phyloP scores from a whole-genome alignment of 2,797 vertebrate genomes.

The Echiichthys vipera region DNA sequence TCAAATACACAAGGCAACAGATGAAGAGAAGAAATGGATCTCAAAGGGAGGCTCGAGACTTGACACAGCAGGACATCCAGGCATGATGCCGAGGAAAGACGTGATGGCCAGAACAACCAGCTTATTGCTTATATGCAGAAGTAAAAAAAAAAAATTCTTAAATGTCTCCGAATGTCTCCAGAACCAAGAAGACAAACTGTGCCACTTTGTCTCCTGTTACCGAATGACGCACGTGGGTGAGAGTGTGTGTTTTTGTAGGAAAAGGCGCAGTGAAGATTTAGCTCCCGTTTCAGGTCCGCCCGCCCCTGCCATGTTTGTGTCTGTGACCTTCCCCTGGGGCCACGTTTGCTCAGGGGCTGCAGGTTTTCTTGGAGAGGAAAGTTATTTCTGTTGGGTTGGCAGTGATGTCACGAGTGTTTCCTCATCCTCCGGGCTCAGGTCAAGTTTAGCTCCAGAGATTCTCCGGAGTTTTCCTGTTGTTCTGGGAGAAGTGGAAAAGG shows the following conservation, averaged over 20 bases:
- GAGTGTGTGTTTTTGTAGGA: conserved; percentile 50
- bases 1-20: conserved; percentile 72
- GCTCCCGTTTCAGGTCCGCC: conserved; percentile 36
- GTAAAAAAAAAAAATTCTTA: conserved; percentile 20
- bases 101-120: conserved; percentile 21
- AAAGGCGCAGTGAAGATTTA: conserved; percentile 51
- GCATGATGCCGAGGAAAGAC: conserved; percentile 47
- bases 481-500: conserved; percentile 66
- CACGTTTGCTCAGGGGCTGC: conserved; percentile 42
- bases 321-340: conserved; percentile 48
- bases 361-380: conserved; percentile 66
- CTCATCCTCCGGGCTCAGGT: conserved; percentile 72
- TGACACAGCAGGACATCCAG: conserved; percentile 60
- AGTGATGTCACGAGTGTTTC: conserved; percentile 81
- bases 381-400: conserved; percentile 69
- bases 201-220: conserved; percentile 50
- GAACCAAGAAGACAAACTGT: not conserved
- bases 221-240: conserved; percentile 16
- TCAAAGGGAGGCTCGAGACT: conserved; percentile 61
- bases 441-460: conserved; percentile 76
- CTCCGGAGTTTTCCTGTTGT: conserved; percentile 81
- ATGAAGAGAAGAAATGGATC: conserved; percentile 68
- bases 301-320: conserved; percentile 41
- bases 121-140: conserved; percentile 31
- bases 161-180: conserved; percentile 17